phyloP scores from a whole-genome alignment of 2,888 invertebrate species.

The Himalopsyche japonica region DNA sequence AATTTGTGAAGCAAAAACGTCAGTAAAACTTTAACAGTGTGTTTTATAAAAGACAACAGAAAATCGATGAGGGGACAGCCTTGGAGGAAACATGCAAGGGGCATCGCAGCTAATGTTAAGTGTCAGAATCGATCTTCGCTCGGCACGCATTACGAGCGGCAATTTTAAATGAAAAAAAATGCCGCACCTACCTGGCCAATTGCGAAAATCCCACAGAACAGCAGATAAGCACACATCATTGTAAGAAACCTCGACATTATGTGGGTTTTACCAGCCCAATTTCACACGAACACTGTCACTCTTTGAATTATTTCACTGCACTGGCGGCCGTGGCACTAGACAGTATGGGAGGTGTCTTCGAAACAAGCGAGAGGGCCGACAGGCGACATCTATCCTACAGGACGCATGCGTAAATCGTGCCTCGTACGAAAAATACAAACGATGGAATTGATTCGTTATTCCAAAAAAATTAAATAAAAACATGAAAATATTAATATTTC shows the following conservation, averaged over 20 bases:
- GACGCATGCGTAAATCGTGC: constrained; percentile 23
- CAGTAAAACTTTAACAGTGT: not conserved
- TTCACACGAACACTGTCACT: constrained; percentile 33
- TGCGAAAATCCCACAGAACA: constrained; percentile 62
- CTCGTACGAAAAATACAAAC: not conserved
- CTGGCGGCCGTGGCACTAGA: constrained; percentile 29
- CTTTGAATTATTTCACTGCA: constrained; percentile 27
- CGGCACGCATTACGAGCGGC: constrained; percentile 1
- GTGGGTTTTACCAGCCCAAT: constrained; percentile 44
- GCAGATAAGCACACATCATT: constrained; percentile 64
- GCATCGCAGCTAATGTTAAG: constrained; percentile 6
- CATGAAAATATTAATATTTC: not conserved
- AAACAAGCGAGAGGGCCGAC: constrained; percentile 5
- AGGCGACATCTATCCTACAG: constrained; percentile 28
- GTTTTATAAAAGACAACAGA: constrained; percentile 15
- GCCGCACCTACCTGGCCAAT: constrained; percentile 59
- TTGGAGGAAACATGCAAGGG: constrained; percentile 24
- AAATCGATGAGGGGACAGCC: constrained; percentile 31
- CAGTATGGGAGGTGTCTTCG: constrained; percentile 34
- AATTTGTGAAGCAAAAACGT: not conserved
- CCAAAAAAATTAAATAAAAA: constrained; percentile 13
- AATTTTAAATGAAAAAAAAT: constrained; percentile 6
- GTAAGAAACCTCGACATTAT: constrained; percentile 66
- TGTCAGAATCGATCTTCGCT: constrained; percentile 28
- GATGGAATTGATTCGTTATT: not conserved